These are phyloP conservation scores for Taxidea taxus DNA, from an alignment of 2,113 vertebrate species.

Conservation along the genomic window DNA sequence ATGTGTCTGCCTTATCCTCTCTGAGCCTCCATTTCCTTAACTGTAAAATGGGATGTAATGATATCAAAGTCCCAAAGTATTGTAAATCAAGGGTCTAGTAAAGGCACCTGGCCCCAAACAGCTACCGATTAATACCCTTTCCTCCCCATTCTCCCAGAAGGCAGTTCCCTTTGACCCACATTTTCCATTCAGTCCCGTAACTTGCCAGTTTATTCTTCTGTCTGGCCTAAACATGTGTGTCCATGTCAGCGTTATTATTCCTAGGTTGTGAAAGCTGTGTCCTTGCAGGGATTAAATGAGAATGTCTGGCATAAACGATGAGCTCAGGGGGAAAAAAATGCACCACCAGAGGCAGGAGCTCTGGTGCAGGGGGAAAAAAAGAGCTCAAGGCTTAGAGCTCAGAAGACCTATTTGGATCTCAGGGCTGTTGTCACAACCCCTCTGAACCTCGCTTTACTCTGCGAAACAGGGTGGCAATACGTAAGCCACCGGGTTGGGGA, in stretches of 20 bases:
- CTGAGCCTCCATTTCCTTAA: neutral
- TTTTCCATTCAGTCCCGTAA: neutral
- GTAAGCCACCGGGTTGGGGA: neutral
- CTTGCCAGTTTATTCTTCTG: neutral
- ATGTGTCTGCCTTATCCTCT: neutral
- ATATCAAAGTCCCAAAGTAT: neutral
- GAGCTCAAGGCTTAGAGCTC: neutral
- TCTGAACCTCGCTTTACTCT: neutral
- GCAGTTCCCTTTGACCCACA: neutral
- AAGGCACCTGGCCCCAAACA: neutral
- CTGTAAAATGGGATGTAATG: neutral
- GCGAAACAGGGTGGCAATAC: neutral
- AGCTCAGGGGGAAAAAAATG: neutral
- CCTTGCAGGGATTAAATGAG: neutral
- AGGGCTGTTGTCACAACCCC: neutral
- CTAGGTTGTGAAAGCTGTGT: neutral
- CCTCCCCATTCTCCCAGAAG: neutral
- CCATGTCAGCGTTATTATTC: neutral
- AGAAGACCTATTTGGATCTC: neutral
- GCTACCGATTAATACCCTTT: neutral
- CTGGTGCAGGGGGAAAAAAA: neutral
- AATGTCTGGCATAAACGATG: neutral
- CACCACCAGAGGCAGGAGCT: neutral
- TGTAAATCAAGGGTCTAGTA: neutral
- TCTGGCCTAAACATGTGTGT: neutral